phyloP scores from a whole-genome alignment of 2,888 invertebrate species.

The Ormyrus rosae region DNA sequence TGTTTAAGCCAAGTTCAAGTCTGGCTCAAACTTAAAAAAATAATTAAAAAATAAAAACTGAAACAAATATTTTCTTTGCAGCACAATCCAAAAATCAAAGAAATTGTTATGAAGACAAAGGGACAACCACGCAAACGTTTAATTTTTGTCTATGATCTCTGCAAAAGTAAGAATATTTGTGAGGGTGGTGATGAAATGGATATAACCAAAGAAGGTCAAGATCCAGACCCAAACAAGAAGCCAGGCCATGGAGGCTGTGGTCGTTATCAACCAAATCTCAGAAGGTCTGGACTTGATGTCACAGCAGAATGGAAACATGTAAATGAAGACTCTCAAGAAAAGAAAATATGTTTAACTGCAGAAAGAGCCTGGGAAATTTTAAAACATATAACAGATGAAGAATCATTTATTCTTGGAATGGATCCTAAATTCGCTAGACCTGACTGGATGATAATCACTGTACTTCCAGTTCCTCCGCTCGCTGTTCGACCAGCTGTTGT shows the following conservation, averaged over 20 bases:
- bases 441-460: conserved; percentile 99
- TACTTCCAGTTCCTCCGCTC: conserved; percentile 97
- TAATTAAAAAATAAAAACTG: no score
- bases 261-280: conserved; percentile 95
- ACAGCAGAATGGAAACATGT: conserved; percentile 99
- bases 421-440: conserved; percentile 98
- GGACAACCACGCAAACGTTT: conserved; percentile 96
- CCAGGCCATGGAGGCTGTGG: conserved; percentile 97
- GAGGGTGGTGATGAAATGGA: conserved; percentile 99
- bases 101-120: conserved; percentile 96
- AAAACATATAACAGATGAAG: conserved; percentile 97
- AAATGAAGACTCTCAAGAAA: conserved; percentile 98
- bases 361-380: conserved; percentile 98
- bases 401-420: conserved; percentile 95
- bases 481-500: conserved; percentile 98
- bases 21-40: not conserved
- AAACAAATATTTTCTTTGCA: conserved; percentile 71
- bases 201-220: conserved; percentile 86
- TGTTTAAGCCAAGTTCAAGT: not conserved
- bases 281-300: conserved; percentile 92
- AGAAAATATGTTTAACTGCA: conserved; percentile 94
- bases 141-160: conserved; percentile 97
- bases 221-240: conserved; percentile 77
- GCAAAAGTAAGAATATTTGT: conserved; percentile 98
- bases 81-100: conserved; percentile 94